Conservation (phyloP, 1,140 invertebrate species). For the Hermetia illucens region DNA sequence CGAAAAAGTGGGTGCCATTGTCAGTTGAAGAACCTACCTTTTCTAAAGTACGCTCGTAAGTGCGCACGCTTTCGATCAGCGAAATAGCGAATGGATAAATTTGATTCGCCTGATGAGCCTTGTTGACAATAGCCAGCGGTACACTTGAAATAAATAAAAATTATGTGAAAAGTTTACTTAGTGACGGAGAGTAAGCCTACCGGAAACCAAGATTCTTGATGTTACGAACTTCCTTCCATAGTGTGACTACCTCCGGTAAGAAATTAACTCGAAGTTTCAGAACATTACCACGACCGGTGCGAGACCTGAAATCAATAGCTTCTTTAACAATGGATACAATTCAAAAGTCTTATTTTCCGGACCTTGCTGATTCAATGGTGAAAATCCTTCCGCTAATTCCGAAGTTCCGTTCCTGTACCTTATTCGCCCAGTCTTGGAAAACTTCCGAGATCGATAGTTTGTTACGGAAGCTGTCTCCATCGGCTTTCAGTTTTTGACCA, state of each 20-base stretch:
- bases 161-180: conserved; percentile 1
- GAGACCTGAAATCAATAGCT: conserved; percentile 41
- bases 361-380: conserved; percentile 63
- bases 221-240: conserved; percentile 97
- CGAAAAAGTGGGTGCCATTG: too few species aligned
- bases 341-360: neutral
- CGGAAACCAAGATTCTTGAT: conserved; percentile 89
- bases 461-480: conserved; percentile 91
- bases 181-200: conserved; percentile 15
- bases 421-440: conserved; percentile 94
- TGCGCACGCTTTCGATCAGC: conserved; percentile 91
- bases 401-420: conserved; percentile 87
- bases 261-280: conserved; percentile 94
- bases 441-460: conserved; percentile 94
- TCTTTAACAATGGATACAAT: neutral
- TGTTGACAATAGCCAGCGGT: conserved; percentile 95
- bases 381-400: conserved; percentile 91
- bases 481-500: conserved; percentile 93
- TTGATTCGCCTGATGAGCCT: conserved; percentile 96
- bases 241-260: conserved; percentile 92
- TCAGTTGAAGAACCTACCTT: conserved; percentile 76
- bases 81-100: conserved; percentile 98
- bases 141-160: conserved; percentile 41
- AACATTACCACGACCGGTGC: conserved; percentile 74
- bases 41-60: conserved; percentile 91